Conservation (phyloP, 2,113 vertebrate genomes). For the Cavia porcellus region DNA sequence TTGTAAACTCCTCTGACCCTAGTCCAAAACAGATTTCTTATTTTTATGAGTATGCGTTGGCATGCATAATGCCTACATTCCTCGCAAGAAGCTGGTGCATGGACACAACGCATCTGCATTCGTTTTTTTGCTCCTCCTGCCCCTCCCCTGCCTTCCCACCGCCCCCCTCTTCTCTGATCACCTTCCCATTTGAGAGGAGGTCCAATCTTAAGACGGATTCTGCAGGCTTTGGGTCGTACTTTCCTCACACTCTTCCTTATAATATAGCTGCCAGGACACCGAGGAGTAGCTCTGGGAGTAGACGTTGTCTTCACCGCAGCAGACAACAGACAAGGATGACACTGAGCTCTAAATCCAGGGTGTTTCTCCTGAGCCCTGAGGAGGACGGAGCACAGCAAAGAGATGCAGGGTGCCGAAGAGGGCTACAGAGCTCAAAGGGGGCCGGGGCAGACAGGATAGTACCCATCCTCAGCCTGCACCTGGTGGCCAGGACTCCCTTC, state of each 20-base stretch:
- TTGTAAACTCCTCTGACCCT: neutral
- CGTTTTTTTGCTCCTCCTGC: neutral
- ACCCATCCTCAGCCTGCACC: no score
- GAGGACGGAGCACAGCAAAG: neutral
- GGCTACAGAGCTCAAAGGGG: accelerated
- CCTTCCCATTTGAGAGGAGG: neutral
- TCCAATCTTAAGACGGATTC: neutral
- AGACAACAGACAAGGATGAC: neutral
- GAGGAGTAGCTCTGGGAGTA: neutral
- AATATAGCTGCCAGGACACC: neutral
- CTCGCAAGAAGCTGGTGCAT: neutral
- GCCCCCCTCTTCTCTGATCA: neutral
- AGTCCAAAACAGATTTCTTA: neutral
- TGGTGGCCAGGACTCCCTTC: neutral
- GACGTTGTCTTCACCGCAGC: neutral
- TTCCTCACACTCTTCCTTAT: neutral
- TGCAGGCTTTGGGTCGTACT: no score
- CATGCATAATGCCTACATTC: neutral
- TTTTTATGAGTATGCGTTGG: neutral
- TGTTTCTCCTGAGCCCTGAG: neutral
- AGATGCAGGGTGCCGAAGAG: neutral
- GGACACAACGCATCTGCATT: accelerated
- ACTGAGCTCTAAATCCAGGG: neutral
- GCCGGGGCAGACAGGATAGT: neutral
- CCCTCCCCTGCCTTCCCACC: neutral